Evolutionary conservation across 2,113 vertebrate genomes (phyloP), one percentile per base, ranked within the genome.

Genomic region (Perccottus glenii): DNA sequence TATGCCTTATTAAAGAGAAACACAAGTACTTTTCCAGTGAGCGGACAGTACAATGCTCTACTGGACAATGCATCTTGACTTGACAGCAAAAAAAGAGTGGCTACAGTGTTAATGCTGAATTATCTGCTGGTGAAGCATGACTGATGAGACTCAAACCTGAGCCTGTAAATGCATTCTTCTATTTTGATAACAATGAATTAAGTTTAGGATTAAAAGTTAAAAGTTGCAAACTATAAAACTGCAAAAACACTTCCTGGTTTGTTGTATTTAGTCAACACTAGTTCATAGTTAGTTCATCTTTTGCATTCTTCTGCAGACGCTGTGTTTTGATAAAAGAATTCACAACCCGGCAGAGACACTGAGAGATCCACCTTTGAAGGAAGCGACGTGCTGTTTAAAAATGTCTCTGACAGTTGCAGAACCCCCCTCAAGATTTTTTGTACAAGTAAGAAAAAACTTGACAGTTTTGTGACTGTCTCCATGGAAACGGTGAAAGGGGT

Each of bases 401-500:
- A 87, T 79, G 80, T 87, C 82, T 89, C 84, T 91, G 89, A 91
- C 92, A 90, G 89, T 87, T 88, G 86, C 84, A 78, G 81, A 85
- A 87, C 75, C 81, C 65, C 77, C 64, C 56, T 43, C 56, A 55
- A 55, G 51, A 53, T 53, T 55, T 91, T 90, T 85, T 73, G 72
- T 91, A 92, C 89, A 80, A 87, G 72, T 77, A 32, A 15, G 33
- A 36, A 71, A 81, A 85, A 92, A 91, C 88, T 90, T 93, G 93
- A 93, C 91, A 90, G 91, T 90, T 92, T 92, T 92, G 90, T 91
- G 91, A 91, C 84, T 84, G 89, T 94, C 87, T 82, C 93, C 91
- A 92, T 93, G 88, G 92, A 86, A 91, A 93, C 93, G 75, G 64
- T 55, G 78, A 79, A 82, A 88, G 80, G 52, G 84, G 84, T 86